Percentiles rank a stretch among this genome's conserved stretches.
phyloP scores from a whole-genome alignment of 2,797 vertebrate species.

The Falco cherrug region DNA sequence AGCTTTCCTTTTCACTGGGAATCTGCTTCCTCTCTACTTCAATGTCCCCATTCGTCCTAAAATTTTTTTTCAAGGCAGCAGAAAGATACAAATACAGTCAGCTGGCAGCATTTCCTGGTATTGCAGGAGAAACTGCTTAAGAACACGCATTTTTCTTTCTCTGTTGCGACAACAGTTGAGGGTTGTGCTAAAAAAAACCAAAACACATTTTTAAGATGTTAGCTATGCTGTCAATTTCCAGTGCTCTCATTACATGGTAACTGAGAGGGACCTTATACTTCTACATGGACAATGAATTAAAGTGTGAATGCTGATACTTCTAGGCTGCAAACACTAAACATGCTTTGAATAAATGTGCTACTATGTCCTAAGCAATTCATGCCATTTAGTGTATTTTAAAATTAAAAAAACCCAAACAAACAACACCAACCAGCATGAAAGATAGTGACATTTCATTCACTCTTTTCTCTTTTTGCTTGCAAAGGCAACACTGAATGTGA shows the following conservation, averaged over 20 bases:
- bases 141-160: not conserved
- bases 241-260: not conserved
- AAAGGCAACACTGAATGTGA: not conserved
- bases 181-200: not conserved
- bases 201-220: not conserved
- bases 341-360: not conserved
- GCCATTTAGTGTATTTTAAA: not conserved
- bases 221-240: not conserved
- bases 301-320: not conserved
- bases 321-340: not conserved
- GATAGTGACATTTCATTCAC: not conserved
- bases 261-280: not conserved
- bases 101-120: not conserved
- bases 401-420: not conserved
- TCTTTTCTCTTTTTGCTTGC: not conserved
- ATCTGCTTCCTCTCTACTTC: not conserved
- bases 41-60: not conserved
- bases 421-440: not conserved
- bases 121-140: not conserved
- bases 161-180: not conserved
- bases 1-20: not conserved
- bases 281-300: not conserved
- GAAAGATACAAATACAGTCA: not conserved
- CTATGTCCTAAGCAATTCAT: not conserved
- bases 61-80: not conserved